phyloP scores from a whole-genome alignment of 2,888 invertebrate species.

The Eilema griseolum region DNA sequence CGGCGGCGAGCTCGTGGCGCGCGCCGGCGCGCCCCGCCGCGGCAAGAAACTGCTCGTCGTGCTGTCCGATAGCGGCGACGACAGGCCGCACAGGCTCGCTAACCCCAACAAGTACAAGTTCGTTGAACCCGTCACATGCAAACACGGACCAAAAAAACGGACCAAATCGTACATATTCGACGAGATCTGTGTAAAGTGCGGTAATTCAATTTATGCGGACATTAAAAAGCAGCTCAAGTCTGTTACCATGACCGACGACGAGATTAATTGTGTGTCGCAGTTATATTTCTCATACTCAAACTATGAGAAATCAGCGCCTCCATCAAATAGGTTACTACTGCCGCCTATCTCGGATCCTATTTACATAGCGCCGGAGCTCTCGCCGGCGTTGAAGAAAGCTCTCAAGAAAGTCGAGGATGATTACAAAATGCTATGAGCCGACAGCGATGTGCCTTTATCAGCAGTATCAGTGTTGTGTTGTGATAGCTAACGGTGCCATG shows the following conservation, averaged over 20 bases:
- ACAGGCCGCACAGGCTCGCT: constrained; percentile 50
- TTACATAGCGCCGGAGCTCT: constrained; percentile 75
- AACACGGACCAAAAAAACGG: constrained; percentile 61
- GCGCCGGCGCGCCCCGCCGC: constrained; percentile 56
- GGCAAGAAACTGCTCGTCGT: constrained; percentile 66
- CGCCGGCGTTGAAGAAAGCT: constrained; percentile 67
- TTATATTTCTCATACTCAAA: constrained; percentile 71
- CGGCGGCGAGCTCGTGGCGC: constrained; percentile 76
- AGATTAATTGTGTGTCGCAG: constrained; percentile 73
- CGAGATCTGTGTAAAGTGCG: constrained; percentile 75
- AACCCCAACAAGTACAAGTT: constrained; percentile 70
- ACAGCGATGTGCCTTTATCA: constrained; percentile 36
- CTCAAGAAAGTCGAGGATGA: constrained; percentile 70
- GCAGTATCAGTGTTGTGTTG: constrained; percentile 49
- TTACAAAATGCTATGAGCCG: constrained; percentile 61
- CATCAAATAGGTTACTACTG: constrained; percentile 63
- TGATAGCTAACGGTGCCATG: constrained; percentile 66
- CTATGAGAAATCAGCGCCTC: constrained; percentile 72
- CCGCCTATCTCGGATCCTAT: constrained; percentile 80
- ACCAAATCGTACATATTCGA: constrained; percentile 64
- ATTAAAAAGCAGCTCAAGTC: constrained; percentile 72
- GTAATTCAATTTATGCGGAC: constrained; percentile 69
- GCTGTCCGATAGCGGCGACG: constrained; percentile 63
- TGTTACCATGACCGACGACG: constrained; percentile 75
- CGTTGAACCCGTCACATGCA: constrained; percentile 71